A percentile compares a stretch with the other conserved stretches of the same genome.
These are phyloP conservation scores for Sander vitreus DNA, from an alignment of 2,113 vertebrate species.

Conservation along the genomic window DNA sequence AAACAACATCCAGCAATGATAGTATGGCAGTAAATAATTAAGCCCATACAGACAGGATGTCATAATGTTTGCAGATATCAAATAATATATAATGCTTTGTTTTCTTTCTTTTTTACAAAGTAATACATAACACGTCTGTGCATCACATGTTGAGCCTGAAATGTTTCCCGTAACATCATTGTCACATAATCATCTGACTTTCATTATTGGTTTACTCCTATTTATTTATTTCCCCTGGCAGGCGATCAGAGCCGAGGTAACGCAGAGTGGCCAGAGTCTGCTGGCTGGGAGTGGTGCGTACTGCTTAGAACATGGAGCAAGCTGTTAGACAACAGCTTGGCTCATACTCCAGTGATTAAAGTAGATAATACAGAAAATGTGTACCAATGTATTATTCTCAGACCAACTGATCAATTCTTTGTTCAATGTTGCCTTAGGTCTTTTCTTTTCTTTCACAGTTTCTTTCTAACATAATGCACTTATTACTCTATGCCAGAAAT, in stretches of 20 bases:
- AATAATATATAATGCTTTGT: background rate
- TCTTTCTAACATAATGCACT: background rate
- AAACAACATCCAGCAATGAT: background rate
- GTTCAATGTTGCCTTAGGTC: background rate
- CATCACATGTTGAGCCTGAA: slow-evolving; percentile 45
- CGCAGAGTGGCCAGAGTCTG: slow-evolving; percentile 28
- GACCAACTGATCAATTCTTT: background rate
- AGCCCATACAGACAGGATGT: background rate
- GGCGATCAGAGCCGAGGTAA: slow-evolving; percentile 61
- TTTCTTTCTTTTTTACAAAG: background rate
- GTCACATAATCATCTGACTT: slow-evolving; percentile 72
- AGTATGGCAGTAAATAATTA: background rate
- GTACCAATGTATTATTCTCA: background rate
- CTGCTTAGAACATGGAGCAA: background rate
- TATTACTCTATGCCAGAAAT: background rate
- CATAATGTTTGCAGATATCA: background rate
- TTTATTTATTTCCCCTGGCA: slow-evolving; percentile 69
- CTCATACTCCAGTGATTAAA: slow-evolving; percentile 21
- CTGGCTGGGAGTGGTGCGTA: slow-evolving; percentile 32
- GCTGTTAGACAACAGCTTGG: slow-evolving; percentile 19
- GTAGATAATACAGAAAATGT: background rate
- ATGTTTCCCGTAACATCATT: slow-evolving; percentile 58
- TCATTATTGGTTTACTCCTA: slow-evolving; percentile 68
- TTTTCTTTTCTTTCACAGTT: background rate
- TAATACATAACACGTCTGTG: slow-evolving; percentile 31